A percentile compares a stretch with the other conserved stretches of the same genome.
phyloP scores from a whole-genome alignment of 2,888 invertebrate genomes.

The Agelastica alni region DNA sequence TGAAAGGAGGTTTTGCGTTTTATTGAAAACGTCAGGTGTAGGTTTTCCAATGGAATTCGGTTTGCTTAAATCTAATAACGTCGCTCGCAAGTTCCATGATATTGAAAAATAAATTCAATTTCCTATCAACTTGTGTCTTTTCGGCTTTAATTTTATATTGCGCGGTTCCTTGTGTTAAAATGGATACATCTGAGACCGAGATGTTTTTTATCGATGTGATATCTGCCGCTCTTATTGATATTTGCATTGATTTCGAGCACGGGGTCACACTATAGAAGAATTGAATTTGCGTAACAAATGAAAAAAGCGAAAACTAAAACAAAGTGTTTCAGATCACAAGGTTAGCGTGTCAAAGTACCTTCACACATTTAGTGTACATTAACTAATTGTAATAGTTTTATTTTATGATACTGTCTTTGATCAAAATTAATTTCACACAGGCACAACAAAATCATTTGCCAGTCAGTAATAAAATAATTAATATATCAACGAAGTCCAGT shows the following conservation, averaged over 20 bases:
- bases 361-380: too few relatives aligned
- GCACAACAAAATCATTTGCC: too few relatives aligned
- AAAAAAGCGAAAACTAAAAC: too few relatives aligned
- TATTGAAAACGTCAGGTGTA: conserved; percentile 34
- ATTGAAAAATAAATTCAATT: conserved; percentile 41
- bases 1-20: conserved; percentile 25
- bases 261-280: too few relatives aligned
- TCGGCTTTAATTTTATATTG: conserved; percentile 37
- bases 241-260: not conserved
- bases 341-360: too few relatives aligned
- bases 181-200: not conserved
- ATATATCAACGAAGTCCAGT: too few relatives aligned
- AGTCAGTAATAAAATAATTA: too few relatives aligned
- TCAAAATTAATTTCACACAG: too few relatives aligned
- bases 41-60: conserved; percentile 33
- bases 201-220: not conserved
- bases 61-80: conserved; percentile 38
- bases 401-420: too few relatives aligned
- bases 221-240: not conserved
- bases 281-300: too few relatives aligned
- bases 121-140: conserved; percentile 36
- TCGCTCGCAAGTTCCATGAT: conserved; percentile 33
- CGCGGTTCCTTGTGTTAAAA: conserved; percentile 23
- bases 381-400: too few relatives aligned
- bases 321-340: too few relatives aligned